A percentile compares a stretch with the other conserved stretches of the same genome.
These are phyloP conservation scores for Taenioides sp. DNA, from an alignment of 2,797 vertebrate species.

Conservation along the genomic window DNA sequence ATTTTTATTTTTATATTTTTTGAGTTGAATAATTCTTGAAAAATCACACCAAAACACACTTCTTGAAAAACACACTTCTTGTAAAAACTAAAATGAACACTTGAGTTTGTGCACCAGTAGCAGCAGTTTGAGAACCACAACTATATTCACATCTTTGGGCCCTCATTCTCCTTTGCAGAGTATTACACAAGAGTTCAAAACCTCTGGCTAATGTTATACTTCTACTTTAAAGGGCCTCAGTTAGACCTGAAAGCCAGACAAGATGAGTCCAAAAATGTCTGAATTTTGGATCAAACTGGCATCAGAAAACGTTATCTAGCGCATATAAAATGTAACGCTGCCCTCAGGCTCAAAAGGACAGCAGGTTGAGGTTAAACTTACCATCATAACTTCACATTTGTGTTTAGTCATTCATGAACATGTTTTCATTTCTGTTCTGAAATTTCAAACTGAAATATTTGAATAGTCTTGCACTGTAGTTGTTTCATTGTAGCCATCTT, in stretches of 20 bases:
- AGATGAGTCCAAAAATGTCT: no score
- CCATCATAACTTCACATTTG: no score
- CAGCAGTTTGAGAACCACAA: background rate
- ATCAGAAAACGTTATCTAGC: constrained; percentile 35
- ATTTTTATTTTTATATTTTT: background rate
- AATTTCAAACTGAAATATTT: background rate
- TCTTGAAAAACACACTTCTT: no score
- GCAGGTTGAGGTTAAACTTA: no score
- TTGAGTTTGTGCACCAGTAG: background rate
- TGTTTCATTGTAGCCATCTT: no score
- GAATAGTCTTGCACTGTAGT: no score
- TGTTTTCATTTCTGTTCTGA: no score
- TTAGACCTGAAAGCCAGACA: background rate
- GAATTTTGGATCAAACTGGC: constrained; percentile 10
- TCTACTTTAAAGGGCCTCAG: constrained; percentile 17
- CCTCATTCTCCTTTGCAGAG: constrained; percentile 17
- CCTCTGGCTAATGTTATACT: constrained; percentile 25
- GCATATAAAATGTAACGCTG: constrained; percentile 9
- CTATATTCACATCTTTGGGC: constrained; percentile 5
- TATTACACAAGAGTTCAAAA: constrained; percentile 48
- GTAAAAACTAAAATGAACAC: background rate
- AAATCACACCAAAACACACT: background rate
- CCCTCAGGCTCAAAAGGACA: constrained; percentile 22
- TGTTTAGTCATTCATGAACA: no score
- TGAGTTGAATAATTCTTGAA: background rate